Conservation (phyloP, 2,888 invertebrate species). For the Eilema sororculum region DNA sequence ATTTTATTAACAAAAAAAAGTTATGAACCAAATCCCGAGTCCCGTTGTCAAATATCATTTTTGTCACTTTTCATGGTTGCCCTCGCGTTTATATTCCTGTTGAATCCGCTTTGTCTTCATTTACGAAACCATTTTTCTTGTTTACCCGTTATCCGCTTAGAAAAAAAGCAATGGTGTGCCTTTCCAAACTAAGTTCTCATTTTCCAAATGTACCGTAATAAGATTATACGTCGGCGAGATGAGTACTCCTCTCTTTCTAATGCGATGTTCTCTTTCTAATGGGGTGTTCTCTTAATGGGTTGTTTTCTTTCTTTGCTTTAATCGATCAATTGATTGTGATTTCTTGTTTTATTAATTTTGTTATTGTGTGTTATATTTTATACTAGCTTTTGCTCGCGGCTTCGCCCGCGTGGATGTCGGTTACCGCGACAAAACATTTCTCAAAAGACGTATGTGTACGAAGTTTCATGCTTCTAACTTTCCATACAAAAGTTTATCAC, state of each 20-base stretch:
- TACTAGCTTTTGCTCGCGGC: no score
- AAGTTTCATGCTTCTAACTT: no score
- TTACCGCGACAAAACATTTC: no score
- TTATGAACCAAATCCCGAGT: constrained; percentile 47
- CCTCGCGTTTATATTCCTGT: constrained; percentile 59
- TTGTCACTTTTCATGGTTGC: constrained; percentile 60
- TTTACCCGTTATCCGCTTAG: constrained; percentile 70
- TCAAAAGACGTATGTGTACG: no score
- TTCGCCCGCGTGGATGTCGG: no score
- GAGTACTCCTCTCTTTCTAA: constrained; percentile 30
- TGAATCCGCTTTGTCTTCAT: constrained; percentile 75
- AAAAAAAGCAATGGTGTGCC: constrained; percentile 43
- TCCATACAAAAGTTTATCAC: no score
- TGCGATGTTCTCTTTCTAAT: constrained; percentile 23
- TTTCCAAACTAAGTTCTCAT: constrained; percentile 52
- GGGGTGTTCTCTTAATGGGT: constrained; percentile 17
- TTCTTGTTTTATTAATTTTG: constrained; percentile 14
- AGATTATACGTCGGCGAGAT: constrained; percentile 44
- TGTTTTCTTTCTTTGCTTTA: constrained; percentile 15
- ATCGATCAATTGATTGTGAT: constrained; percentile 36
- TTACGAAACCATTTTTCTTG: constrained; percentile 74
- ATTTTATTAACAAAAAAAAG: constrained; percentile 51
- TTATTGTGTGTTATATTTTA: constrained; percentile 8
- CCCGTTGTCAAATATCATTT: constrained; percentile 68
- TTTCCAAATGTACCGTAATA: constrained; percentile 53